Evolutionary conservation across 2,113 vertebrate genomes (phyloP).

Genomic region (Sterna hirundo): DNA sequence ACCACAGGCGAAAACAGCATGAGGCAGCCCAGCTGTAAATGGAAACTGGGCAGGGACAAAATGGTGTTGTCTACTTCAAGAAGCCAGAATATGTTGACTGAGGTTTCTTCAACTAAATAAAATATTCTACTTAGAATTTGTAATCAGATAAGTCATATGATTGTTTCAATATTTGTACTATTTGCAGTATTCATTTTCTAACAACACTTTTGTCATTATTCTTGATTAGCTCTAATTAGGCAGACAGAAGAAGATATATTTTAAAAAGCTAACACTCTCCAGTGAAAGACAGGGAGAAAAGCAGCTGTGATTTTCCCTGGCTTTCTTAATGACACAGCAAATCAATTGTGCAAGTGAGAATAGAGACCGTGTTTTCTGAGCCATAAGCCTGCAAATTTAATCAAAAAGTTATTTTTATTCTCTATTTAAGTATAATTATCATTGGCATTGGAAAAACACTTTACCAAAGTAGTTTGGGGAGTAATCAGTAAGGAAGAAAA

Average conservation of each 20-base stretch:
- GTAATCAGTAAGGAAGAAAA: background rate
- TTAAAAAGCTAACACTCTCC: background rate
- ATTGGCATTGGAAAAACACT: background rate
- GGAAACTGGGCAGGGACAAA: background rate
- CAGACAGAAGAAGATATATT: background rate
- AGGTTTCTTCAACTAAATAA: background rate
- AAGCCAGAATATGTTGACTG: background rate
- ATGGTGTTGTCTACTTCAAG: background rate
- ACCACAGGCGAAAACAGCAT: background rate
- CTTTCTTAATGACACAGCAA: background rate
- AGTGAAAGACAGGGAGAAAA: background rate
- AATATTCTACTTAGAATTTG: background rate
- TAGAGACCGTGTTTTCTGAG: background rate
- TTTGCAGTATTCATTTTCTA: background rate
- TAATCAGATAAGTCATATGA: background rate
- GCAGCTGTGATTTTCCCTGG: background rate
- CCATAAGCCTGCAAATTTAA: background rate
- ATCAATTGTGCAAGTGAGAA: background rate
- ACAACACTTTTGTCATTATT: background rate
- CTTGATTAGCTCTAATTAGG: background rate
- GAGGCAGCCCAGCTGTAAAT: background rate
- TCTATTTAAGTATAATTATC: constrained; percentile 30
- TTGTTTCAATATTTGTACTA: background rate
- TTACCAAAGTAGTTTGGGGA: background rate
- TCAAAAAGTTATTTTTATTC: constrained; percentile 35